Percentiles rank a stretch among this genome's conserved stretches.
Evolutionary conservation across 2,888 invertebrate genomes (phyloP).

Genomic region (Pyrochroa serraticornis): DNA sequence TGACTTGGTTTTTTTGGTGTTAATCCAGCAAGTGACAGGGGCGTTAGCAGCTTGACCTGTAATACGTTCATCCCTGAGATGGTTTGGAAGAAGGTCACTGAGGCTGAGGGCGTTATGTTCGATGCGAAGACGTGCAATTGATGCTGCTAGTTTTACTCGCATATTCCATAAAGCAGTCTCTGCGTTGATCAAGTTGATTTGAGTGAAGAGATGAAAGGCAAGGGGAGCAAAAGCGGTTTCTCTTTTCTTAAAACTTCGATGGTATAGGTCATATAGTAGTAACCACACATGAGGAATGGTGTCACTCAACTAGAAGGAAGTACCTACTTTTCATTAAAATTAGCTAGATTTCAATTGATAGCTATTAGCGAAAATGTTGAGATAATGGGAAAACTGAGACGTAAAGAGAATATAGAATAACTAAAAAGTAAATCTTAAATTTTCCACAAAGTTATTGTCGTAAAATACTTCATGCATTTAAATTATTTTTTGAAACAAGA

Average conservation of each 20-base stretch:
- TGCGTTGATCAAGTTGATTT: constrained; percentile 58
- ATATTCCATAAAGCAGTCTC: constrained; percentile 70
- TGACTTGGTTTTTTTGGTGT: constrained; percentile 73
- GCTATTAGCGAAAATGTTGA: no score
- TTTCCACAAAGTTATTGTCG: no score
- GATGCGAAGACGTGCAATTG: constrained; percentile 77
- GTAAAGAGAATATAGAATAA: no score
- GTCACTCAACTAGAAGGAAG: constrained; percentile 41
- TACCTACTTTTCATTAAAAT: not conserved
- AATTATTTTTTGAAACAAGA: no score
- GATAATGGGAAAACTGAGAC: no score
- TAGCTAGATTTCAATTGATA: not conserved
- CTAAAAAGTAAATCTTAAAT: no score
- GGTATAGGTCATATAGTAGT: constrained; percentile 72
- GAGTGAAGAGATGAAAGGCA: constrained; percentile 47
- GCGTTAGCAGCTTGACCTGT: constrained; percentile 61
- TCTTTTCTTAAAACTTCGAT: constrained; percentile 63
- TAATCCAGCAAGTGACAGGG: constrained; percentile 80
- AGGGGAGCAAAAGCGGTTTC: constrained; percentile 43
- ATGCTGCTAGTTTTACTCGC: constrained; percentile 75
- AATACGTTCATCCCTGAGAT: constrained; percentile 73
- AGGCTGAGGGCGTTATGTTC: constrained; percentile 72
- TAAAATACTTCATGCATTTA: no score
- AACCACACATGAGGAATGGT: constrained; percentile 63
- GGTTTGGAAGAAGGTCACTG: constrained; percentile 72